Evolutionary conservation across 2,797 vertebrate species (phyloP), one percentile per base, ranked within the genome.

Genomic region (Erithacus rubecula): DNA sequence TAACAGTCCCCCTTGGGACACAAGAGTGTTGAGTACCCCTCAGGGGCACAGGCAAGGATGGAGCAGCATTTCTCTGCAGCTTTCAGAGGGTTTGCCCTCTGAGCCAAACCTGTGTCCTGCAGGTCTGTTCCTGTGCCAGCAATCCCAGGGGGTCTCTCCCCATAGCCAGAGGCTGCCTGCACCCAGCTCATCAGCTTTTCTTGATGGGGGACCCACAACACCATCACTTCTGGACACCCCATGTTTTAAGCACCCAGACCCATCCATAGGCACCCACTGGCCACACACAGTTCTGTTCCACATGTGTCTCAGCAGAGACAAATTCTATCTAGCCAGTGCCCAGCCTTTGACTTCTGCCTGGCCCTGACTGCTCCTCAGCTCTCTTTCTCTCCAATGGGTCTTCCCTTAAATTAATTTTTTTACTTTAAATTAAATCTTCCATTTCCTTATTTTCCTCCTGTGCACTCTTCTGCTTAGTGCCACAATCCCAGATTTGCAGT

Each of bases 121-220:
- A 56, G 34, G 2, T n/a, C 36, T 67, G 15, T 34, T 24, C 32
- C 30, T 2, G 1, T 36, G 27, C 34, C 75, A 68, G 30, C n/a
- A 90, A 46, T 60, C 6, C 37, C 83, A 58, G 15, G 16, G 22
- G 18, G 15, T 4, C 2, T 76, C 17, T 70, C 12, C 30, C 5
- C 1, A 2, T 44, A 68, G 21, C 63, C 29, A 32, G 52, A 41
- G 64, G 36, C 17, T 80, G 15, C 51, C 64, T 34, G 32, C 9
- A 36, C 51, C 27, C 53, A 55, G 17, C 17, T 13, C 27, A 7
- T 1, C 5, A 7, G 4, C 10, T 52, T 74, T 82, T 41, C 43
- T 18, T 5, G 0, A 1, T 2, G 1, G 5, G 9, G 34, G 2
- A 5, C 9, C 34, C 4, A 2, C 27, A 63, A 0, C 3, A 4